These are phyloP conservation scores for Anas georgica DNA, from an alignment of 2,797 vertebrate genomes.

Conservation along the genomic window DNA sequence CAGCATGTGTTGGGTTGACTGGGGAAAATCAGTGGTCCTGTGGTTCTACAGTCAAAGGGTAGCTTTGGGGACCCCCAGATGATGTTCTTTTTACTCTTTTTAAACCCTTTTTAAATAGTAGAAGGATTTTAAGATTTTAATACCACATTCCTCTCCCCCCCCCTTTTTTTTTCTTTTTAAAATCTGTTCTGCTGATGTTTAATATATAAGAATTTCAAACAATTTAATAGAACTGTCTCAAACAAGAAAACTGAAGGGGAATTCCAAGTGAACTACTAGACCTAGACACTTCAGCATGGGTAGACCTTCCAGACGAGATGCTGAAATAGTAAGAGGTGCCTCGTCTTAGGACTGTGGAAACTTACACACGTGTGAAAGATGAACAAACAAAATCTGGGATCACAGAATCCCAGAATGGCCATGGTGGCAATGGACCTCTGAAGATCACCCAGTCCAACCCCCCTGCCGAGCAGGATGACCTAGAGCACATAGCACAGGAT, in stretches of 20 bases:
- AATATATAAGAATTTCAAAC: constrained; percentile 57
- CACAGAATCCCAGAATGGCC: too few species aligned
- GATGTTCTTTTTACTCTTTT: background rate
- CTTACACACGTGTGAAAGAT: fast-evolving
- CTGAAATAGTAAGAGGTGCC: background rate
- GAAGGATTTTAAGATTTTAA: background rate
- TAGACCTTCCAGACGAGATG: background rate
- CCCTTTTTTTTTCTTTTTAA: background rate
- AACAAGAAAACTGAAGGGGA: constrained; percentile 46
- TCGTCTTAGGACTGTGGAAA: background rate
- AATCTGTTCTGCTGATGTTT: constrained; percentile 38
- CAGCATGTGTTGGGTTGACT: background rate
- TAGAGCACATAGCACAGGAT: too few species aligned
- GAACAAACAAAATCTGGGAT: too few species aligned
- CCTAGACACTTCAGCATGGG: background rate
- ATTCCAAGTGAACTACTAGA: constrained; percentile 6
- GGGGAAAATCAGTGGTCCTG: background rate
- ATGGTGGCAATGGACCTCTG: too few species aligned
- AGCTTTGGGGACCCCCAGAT: background rate
- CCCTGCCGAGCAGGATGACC: too few species aligned
- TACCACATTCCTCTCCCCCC: background rate
- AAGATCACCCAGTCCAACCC: too few species aligned
- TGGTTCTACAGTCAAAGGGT: fast-evolving
- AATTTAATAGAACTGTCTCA: constrained; percentile 43
- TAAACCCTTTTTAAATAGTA: background rate